Evolutionary conservation across 2,888 invertebrate species (phyloP), one percentile per base, ranked within the genome.

Genomic region (Drosophila pullipes): DNA sequence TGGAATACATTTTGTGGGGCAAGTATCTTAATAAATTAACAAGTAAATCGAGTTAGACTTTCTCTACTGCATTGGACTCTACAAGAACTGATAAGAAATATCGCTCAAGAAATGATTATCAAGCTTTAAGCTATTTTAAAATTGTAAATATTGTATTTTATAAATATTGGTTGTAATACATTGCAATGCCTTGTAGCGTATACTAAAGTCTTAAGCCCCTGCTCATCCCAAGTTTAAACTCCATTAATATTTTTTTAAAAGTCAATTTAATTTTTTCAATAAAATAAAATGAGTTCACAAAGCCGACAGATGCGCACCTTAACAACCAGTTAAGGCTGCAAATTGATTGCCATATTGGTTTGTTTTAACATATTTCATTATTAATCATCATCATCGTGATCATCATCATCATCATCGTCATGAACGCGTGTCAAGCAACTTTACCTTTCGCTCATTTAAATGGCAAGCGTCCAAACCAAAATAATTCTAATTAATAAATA

Each of bases 401-500:
- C 22, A 69, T 30, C 25, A 59, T 31, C 6, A 28, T 47, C 62
- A 57, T 65, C n/a, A 65, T 54, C n/a, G 33, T 37, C 41, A 22
- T 33, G 16, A 41, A 28, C 65, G 53, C 60, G 31, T 65, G 58
- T 65, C 71, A 47, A 74, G 57, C 67, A 62, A 37, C 76, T 65
- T 74, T 66, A 74, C 77, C 78, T 80, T 80, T 89, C 80, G 78
- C 82, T 85, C 62, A 76, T 84, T 84, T 67, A 71, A 76, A 77
- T 74, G 52, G 64, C 71, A 74, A 69, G 69, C 73, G 63, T 57
- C 53, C 63, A 53, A 64, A 37, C 39, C 22, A 53, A 50, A 49
- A 65, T 71, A 75, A 68, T 84, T 85, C 84, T 85, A 89, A 85
- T 84, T 85, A 85, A 85, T 86, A 81, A 80, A 64, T 82, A 60